These are phyloP conservation scores for Conger conger DNA, from an alignment of 2,113 vertebrate species.

Conservation along the genomic window DNA sequence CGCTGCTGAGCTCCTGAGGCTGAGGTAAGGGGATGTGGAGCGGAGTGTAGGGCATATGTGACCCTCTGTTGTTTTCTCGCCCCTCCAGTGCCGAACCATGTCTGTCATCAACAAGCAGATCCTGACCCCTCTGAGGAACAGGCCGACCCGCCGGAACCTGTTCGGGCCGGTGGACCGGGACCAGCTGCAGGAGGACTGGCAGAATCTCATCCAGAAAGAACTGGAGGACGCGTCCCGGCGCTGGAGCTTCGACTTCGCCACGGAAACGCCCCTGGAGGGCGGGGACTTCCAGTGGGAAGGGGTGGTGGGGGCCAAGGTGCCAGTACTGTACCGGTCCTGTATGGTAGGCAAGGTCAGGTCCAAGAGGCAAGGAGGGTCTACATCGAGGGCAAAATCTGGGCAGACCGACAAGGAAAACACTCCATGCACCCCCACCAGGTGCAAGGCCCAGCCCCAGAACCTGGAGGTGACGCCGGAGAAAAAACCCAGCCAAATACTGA, in stretches of 20 bases:
- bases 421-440: conserved; percentile 38
- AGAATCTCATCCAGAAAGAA: conserved; percentile 57
- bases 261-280: conserved; percentile 77
- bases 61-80: conserved; percentile 16
- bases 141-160: conserved; percentile 73
- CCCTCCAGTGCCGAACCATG: conserved; percentile 66
- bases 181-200: conserved; percentile 73
- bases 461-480: conserved; percentile 49
- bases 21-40: neutral
- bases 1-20: neutral
- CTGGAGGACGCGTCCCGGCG: conserved; percentile 74
- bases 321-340: conserved; percentile 61
- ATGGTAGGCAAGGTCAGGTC: neutral
- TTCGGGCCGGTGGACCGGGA: conserved; percentile 83
- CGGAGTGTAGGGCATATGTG: neutral
- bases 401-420: conserved; percentile 56
- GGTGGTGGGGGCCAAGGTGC: conserved; percentile 57
- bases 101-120: conserved; percentile 44
- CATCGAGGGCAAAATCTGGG: neutral
- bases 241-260: conserved; percentile 88
- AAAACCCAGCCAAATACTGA: conserved; percentile 46
- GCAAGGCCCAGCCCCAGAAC: neutral
- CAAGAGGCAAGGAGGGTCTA: conserved; percentile 19
- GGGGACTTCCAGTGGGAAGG: conserved; percentile 78
- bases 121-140: conserved; percentile 47